Conservation (phyloP, 2,888 invertebrate genomes). For the Crocallis elinguaria region DNA sequence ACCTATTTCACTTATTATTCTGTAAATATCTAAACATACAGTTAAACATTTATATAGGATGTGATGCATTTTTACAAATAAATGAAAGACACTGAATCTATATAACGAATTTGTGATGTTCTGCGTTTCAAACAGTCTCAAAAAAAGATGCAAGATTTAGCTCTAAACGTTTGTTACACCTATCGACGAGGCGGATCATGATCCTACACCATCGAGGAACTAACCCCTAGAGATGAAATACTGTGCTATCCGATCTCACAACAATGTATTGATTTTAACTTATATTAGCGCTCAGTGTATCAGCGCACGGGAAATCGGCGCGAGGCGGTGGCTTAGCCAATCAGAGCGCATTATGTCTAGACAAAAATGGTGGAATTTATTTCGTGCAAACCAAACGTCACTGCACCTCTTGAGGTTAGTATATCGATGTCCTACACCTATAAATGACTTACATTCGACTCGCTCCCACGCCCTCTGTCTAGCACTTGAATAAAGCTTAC, state of each 20-base stretch:
- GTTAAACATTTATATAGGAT: slow-evolving; percentile 28
- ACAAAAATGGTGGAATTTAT: no score
- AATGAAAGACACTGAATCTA: slow-evolving; percentile 28
- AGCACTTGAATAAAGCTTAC: slow-evolving; percentile 15
- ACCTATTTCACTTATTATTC: slow-evolving; percentile 32
- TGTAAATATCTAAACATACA: slow-evolving; percentile 34
- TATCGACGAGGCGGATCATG: slow-evolving; percentile 37
- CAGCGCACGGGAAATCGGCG: no score
- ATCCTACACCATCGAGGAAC: no score
- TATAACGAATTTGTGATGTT: slow-evolving; percentile 35
- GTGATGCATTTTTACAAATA: slow-evolving; percentile 27
- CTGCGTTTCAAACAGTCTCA: slow-evolving; percentile 33
- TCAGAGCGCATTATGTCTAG: no score
- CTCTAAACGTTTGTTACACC: slow-evolving; percentile 22
- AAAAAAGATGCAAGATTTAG: slow-evolving; percentile 24
- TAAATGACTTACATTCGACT: slow-evolving; percentile 12
- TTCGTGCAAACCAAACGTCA: no score
- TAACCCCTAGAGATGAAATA: no score
- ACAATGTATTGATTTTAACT: no score
- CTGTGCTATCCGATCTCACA: no score
- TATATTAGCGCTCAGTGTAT: no score
- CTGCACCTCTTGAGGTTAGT: no score
- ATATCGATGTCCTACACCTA: no score
- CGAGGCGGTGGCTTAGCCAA: no score
- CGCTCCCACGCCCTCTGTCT: slow-evolving; percentile 18